Base-by-base conservation (phyloP, 2,888 invertebrate species). In the Drosophila quasianomalipes region DNA sequence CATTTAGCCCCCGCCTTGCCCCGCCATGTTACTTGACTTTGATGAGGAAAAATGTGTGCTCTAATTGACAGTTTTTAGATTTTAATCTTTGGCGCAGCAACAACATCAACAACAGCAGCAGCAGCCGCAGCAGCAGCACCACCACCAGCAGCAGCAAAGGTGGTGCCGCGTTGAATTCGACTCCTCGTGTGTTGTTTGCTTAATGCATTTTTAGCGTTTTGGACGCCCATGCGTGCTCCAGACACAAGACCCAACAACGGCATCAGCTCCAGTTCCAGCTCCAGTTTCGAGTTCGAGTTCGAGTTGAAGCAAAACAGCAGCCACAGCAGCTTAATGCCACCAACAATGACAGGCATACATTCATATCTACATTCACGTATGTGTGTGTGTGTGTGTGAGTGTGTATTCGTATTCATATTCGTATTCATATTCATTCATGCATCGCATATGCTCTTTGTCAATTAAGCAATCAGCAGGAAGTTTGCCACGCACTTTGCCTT, bases 1-100 rank as follows among this genome's bases (percentile, higher is more conserved):
- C 55, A 39, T 30, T 57, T 39, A 30, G 39, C 30, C 14, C 35
- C 31, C n/a, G 28, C 28, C 35, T 5, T 9, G n/a, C n/a, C 30
- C 49, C 49, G 30, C 44, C 31, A 30, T 58, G 82, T 76, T 85
- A 77, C 75, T 82, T 72, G 72, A 79, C 70, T 89, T 88, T 88
- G 90, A 85, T 85, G 87, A 84, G 87, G 86, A 85, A 85, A 90
- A 91, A 91, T 91, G 85, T 85, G 85, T 85, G 92, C 92, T 89
- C 91, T 91, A 92, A 91, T 92, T 92, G 91, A 91, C 92, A 91
- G 86, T 91, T 91, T 88, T 88, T 85, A 91, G 92, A 91, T 92
- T 91, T 91, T 91, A 91, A 91, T 91, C 91, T 91, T 85, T 82
- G 82, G 79, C 82, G 74, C 71, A 64, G 53, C 70, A 54, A 64